Evolutionary conservation across 1,140 invertebrate genomes (phyloP), one percentile per base, ranked within the genome.

Genomic region (Dendrolimus kikuchii): DNA sequence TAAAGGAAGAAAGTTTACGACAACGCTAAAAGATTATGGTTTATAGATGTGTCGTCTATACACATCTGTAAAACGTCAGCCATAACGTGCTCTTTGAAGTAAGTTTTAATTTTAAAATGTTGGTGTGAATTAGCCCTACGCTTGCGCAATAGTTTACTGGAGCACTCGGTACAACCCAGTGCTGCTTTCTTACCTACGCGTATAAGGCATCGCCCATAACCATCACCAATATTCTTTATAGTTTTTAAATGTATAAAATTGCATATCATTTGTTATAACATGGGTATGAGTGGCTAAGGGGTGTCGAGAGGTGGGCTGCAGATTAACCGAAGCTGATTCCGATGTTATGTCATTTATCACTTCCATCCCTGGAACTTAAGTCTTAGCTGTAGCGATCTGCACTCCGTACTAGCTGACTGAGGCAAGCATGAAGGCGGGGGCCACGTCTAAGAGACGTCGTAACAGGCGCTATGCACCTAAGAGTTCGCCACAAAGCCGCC

Each of bases 61-160:
- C n/a, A n/a, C n/a, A n/a, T n/a, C n/a, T n/a, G n/a, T n/a, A n/a
- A n/a, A n/a, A n/a, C n/a, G n/a, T n/a, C 23, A 23, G 3, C 23
- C 23, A 23, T 23, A 23, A 23, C 23, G 23, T 23, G 23, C 23
- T 23, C 23, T 23, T 23, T 23, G 23, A 23, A 23, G 23, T 23
- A 23, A 23, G 3, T 3, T 23, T 23, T 23, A 23, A 23, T 23
- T 23, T 23, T 23, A 23, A 3, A 23, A 23, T 23, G 23, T 49
- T 53, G 39, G 53, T 74, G 53, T 60, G 56, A 2, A 53, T 7
- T 40, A 38, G 51, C 41, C 61, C 51, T 47, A 48, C 46, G 10
- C 38, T 83, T 83, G 69, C 65, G 62, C 62, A 82, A 85, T 52
- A 72, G 71, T 74, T 81, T 81, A 85, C 71, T 78, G 69, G 81